Evolutionary conservation across 2,797 vertebrate genomes (phyloP), one percentile per base, ranked within the genome.

Genomic region (Craterocephalus amniculus): DNA sequence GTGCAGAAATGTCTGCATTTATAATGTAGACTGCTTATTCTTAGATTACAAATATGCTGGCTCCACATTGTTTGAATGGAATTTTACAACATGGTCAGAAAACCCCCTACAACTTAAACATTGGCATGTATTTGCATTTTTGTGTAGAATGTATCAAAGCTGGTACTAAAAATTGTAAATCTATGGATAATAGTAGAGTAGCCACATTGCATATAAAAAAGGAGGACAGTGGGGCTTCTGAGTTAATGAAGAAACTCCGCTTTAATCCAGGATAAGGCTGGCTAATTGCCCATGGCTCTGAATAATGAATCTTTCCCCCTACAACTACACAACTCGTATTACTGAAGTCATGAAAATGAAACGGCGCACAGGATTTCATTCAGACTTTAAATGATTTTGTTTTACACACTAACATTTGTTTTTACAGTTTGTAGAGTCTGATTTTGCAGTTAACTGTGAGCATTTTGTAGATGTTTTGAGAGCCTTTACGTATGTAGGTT

Each of bases 271-370:
- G 70, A 83, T 83, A 80, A 88, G 66, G 63, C 79, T 38, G 80
- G 67, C 84, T 83, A 88, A 90, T 90, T 88, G 79, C 70, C 72
- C 72, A 58, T 59, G 63, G 71, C 76, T 83, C 40, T 49, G 75
- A 66, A 63, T 88, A 84, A 85, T 89, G 79, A 87, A 78, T 70
- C 79, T 83, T 74, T 84, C 77, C 88, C 84, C 78, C 78, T 72
- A 76, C 72, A 71, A 38, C 63, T 62, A 58, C 32, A 58, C 59
- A 67, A 81, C 54, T 83, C 66, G 6, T 59, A 65, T 81, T 70
- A 74, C 79, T 73, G 78, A 58, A 59, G 51, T 34, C 40, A 71
- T 22, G 62, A 78, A 69, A 74, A 68, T 78, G 67, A 67, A 70
- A 73, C 81, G 61, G 72, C 61, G 79, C 62, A 11, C 18, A 24